These are phyloP conservation scores for Turdus rufiventris DNA, from an alignment of 2,113 vertebrate species.

Conservation along the genomic window DNA sequence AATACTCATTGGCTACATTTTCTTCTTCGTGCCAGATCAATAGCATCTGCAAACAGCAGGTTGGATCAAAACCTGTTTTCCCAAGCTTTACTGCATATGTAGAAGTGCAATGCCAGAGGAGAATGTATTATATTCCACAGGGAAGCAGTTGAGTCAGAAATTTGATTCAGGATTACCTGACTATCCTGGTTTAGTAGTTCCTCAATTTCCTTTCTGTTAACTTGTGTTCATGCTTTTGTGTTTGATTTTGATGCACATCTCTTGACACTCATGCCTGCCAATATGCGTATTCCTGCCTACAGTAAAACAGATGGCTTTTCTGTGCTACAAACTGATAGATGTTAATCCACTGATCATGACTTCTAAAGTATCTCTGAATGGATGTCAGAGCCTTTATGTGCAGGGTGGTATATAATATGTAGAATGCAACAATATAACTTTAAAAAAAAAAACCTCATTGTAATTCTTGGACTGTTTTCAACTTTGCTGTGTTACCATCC, in stretches of 20 bases:
- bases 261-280: neutral
- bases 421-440: neutral
- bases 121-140: neutral
- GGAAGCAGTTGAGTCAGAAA: neutral
- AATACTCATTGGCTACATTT: neutral
- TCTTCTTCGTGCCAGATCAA: neutral
- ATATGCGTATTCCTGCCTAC: neutral
- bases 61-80: neutral
- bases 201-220: neutral
- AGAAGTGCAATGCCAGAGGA: neutral
- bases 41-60: neutral
- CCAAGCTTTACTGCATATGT: neutral
- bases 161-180: neutral
- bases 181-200: neutral
- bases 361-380: neutral
- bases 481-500: neutral
- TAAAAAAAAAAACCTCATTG: accelerated
- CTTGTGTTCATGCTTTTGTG: neutral
- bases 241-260: neutral
- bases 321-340: neutral
- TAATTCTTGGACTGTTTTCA: neutral
- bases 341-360: neutral
- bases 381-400: neutral
- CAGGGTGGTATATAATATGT: neutral
- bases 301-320: neutral